Conservation (phyloP, 2,113 vertebrate genomes). For the Piprites chloris region DNA sequence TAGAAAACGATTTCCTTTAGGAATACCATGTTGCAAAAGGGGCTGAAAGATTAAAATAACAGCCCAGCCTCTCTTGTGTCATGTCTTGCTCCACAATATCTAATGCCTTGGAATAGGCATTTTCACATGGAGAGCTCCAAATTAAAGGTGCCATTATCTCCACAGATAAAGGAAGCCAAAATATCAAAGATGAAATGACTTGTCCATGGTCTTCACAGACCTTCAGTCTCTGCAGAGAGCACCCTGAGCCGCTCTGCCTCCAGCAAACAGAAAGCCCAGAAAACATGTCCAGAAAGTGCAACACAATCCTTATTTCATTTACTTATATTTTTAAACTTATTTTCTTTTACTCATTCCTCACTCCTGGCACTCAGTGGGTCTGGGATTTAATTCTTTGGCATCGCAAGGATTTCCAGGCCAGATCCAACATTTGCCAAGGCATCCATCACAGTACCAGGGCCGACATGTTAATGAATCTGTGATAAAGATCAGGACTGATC, state of each 20-base stretch:
- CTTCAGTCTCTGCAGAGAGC: fast-evolving
- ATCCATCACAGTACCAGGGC: background rate
- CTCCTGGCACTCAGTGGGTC: background rate
- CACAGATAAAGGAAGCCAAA: background rate
- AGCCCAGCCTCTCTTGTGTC: background rate
- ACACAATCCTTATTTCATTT: background rate
- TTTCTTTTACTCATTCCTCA: background rate
- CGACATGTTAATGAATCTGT: background rate
- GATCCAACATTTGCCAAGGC: background rate
- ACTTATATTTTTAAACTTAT: background rate
- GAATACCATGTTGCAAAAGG: background rate
- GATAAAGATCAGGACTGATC: background rate
- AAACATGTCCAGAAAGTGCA: background rate
- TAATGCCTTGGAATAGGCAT: background rate
- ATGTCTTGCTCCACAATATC: fast-evolving
- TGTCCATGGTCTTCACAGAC: background rate
- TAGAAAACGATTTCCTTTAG: background rate
- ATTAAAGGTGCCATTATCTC: background rate
- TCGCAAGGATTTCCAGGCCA: background rate
- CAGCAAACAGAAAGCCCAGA: background rate
- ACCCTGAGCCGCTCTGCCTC: background rate
- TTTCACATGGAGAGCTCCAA: background rate
- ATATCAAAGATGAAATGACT: background rate
- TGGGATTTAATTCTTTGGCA: background rate
- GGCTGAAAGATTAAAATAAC: background rate